These are phyloP conservation scores for Babylonia areolata DNA, from an alignment of 1,140 invertebrate genomes.

Conservation along the genomic window DNA sequence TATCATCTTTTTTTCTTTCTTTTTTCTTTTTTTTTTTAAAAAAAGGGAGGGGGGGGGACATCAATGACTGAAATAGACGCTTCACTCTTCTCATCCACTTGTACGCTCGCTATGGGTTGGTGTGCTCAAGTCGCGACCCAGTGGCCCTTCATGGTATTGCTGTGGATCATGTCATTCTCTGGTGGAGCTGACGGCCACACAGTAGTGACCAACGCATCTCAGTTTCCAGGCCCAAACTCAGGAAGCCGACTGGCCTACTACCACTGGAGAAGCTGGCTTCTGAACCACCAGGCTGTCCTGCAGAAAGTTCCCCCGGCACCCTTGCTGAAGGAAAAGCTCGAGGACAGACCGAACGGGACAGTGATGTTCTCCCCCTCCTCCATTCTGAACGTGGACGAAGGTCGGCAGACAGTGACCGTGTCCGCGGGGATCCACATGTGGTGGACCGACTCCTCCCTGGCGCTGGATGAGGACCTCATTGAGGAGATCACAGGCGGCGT, in stretches of 20 bases:
- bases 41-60: too few relatives aligned
- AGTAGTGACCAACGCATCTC: not conserved
- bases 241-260: not conserved
- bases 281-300: not conserved
- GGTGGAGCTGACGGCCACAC: not conserved
- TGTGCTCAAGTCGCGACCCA: not conserved
- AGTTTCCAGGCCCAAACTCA: not conserved
- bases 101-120: not conserved
- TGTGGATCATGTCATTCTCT: not conserved
- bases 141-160: not conserved
- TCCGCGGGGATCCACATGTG: not conserved
- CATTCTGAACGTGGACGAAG: not conserved
- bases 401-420: not conserved
- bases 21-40: too few relatives aligned
- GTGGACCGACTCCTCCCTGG: not conserved
- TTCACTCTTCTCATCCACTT: too few relatives aligned
- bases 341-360: too few relatives aligned
- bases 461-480: not conserved
- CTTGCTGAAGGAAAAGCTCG: too few relatives aligned
- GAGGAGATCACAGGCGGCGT: not conserved
- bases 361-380: not conserved
- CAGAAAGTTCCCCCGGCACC: not conserved
- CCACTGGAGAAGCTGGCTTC: not conserved
- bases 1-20: too few relatives aligned
- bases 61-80: too few relatives aligned